These are phyloP conservation scores for Globia sparganii DNA, from an alignment of 2,888 invertebrate genomes.

Conservation along the genomic window DNA sequence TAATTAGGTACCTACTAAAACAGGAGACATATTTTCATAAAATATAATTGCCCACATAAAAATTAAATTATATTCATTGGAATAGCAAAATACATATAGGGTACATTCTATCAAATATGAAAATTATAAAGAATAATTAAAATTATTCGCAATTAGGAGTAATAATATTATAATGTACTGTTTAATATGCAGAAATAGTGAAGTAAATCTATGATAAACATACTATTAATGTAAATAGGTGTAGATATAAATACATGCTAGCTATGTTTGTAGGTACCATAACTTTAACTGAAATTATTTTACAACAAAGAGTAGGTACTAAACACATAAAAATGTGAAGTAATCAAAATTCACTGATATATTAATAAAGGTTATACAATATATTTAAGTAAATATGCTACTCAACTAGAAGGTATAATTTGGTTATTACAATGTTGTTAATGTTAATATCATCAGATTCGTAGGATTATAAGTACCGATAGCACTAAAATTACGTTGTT, in stretches of 20 bases:
- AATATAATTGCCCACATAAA: constrained; percentile 87
- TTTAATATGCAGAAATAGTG: constrained; percentile 67
- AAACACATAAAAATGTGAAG: constrained; percentile 65
- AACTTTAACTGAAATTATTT: constrained; percentile 68
- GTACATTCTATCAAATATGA: constrained; percentile 63
- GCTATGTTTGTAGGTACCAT: constrained; percentile 60
- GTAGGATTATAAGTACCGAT: constrained; percentile 50
- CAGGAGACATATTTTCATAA: constrained; percentile 90
- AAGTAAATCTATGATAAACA: constrained; percentile 68
- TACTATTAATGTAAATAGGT: constrained; percentile 63
- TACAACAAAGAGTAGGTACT: constrained; percentile 68
- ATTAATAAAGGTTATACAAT: constrained; percentile 55
- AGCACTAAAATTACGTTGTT: constrained; percentile 50
- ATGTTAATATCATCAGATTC: constrained; percentile 41
- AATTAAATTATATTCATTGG: constrained; percentile 59
- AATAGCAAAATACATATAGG: constrained; percentile 66
- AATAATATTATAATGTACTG: constrained; percentile 59
- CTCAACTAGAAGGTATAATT: constrained; percentile 63
- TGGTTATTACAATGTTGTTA: constrained; percentile 53
- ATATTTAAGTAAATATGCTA: constrained; percentile 71
- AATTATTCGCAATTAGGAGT: constrained; percentile 57
- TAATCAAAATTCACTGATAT: constrained; percentile 52
- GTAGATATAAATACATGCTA: constrained; percentile 70
- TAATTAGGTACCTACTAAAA: constrained; percentile 71
- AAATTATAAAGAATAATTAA: constrained; percentile 58